Conservation (phyloP, 2,113 vertebrate species). For the Mastomys natalensis region DNA sequence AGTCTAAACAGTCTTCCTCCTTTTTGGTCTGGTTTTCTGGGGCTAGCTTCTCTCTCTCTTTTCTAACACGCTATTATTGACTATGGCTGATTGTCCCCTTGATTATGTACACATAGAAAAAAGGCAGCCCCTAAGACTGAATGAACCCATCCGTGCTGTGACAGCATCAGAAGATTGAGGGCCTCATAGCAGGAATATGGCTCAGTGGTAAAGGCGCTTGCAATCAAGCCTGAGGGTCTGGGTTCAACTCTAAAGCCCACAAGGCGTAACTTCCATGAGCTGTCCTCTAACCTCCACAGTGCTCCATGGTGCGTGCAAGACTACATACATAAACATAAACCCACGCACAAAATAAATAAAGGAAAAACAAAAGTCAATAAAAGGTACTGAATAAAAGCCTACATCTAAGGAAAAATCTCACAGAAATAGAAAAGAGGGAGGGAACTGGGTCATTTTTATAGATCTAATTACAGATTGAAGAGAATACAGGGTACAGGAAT, state of each 20-base stretch:
- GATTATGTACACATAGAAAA: neutral
- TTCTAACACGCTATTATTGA: neutral
- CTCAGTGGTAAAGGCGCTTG: neutral
- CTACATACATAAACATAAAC: neutral
- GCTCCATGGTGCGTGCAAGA: neutral
- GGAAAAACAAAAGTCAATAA: neutral
- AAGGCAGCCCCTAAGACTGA: neutral
- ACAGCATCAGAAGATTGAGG: neutral
- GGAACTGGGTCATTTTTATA: neutral
- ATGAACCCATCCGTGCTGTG: neutral
- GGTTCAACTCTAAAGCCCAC: neutral
- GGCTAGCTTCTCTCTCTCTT: neutral
- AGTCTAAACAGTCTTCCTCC: neutral
- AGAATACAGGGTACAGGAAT: neutral
- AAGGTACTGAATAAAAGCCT: neutral
- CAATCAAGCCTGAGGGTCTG: neutral
- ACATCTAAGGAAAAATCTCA: neutral
- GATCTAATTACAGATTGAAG: neutral
- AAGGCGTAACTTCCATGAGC: too few relatives aligned
- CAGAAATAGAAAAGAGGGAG: neutral
- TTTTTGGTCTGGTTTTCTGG: neutral
- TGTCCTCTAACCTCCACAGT: neutral
- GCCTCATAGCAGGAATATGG: neutral
- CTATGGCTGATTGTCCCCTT: neutral
- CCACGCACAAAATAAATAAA: neutral